Base-by-base conservation (phyloP, 2,797 vertebrate genomes). In the Syngnathus rostellatus region DNA sequence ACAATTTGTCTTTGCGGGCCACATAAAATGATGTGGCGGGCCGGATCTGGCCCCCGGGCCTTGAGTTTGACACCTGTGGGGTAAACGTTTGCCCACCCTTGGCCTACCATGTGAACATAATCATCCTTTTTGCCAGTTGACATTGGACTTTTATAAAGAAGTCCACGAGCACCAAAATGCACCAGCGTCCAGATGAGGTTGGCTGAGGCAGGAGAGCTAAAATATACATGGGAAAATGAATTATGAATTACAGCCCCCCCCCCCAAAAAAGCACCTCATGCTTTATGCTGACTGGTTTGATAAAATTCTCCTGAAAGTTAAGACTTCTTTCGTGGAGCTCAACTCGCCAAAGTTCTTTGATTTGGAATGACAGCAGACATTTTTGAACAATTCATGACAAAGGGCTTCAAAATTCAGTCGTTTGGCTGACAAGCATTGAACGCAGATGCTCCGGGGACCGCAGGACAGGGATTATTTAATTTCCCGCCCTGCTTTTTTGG, bases 371-470 rank as follows among this genome's bases (percentile, higher is more conserved):
- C 16, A 48, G 6, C 46, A 19, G 14, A 48, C 43, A 45, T 45
- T 45, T 45, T 45, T 45, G 41, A 43, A 43, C 41, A 43, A 3
- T 43, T 41, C 40, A 7, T 41, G 40, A 41, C 40, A 41, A 9
- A 41, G 40, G 51, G 23, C n/a, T 23, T 53, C 54, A 62, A 72
- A 75, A 62, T 61, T 68, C 70, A 64, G 68, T 70, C 65, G 51
- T 67, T 61, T 60, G 45, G 41, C 69, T 75, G 39, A 65, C 66
- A 50, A 68, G 67, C 59, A 60, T 63, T 69, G 7, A 53, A 1
- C 43, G 9, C 51, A 67, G 53, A 39, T 16, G 41, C 41, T 45
- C 48, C 5, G 59, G 67, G 61, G 58, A 64, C 46, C n/a, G 21
- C 17, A 25, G 5, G 37, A 48, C 46, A 40, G 58, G 25, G n/a